phyloP scores from a whole-genome alignment of 2,888 invertebrate genomes.

The Napeogenes sylphis region DNA sequence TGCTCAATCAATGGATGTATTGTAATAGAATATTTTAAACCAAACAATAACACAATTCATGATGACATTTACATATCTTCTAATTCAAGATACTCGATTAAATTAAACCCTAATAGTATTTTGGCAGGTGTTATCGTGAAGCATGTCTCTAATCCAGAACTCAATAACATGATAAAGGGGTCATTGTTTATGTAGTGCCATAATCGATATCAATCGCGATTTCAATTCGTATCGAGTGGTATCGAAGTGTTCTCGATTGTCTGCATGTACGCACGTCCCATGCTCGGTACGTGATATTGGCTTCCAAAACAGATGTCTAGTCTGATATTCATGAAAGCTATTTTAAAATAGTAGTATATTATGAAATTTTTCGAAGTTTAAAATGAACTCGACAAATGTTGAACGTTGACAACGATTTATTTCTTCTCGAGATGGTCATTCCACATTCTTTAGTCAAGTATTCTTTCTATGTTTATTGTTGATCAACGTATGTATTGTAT shows the following conservation, averaged over 20 bases:
- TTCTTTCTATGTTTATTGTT: too few relatives aligned
- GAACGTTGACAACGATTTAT: too few relatives aligned
- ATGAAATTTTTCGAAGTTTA: neutral
- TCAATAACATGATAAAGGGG: slow-evolving; percentile 34
- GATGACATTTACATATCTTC: too few relatives aligned
- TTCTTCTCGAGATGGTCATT: too few relatives aligned
- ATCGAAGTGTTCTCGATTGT: slow-evolving; percentile 35
- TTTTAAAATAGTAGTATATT: neutral
- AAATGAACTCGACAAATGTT: too few relatives aligned
- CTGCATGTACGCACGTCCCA: slow-evolving; percentile 33
- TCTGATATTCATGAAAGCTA: slow-evolving; percentile 8
- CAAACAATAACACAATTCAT: too few relatives aligned
- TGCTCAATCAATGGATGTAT: too few relatives aligned
- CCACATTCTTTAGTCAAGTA: too few relatives aligned
- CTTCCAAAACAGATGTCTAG: slow-evolving; percentile 34
- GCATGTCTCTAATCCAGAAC: slow-evolving; percentile 28
- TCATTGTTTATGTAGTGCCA: slow-evolving; percentile 36
- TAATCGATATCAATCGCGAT: slow-evolving; percentile 36
- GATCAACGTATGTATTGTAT: too few relatives aligned
- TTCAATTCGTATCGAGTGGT: slow-evolving; percentile 38
- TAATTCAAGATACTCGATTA: neutral
- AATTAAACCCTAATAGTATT: neutral
- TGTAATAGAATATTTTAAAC: too few relatives aligned
- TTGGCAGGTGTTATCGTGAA: slow-evolving; percentile 22
- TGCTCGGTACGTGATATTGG: slow-evolving; percentile 35